These are phyloP conservation scores for Arctia plantaginis DNA, from an alignment of 2,888 invertebrate genomes.

Conservation along the genomic window DNA sequence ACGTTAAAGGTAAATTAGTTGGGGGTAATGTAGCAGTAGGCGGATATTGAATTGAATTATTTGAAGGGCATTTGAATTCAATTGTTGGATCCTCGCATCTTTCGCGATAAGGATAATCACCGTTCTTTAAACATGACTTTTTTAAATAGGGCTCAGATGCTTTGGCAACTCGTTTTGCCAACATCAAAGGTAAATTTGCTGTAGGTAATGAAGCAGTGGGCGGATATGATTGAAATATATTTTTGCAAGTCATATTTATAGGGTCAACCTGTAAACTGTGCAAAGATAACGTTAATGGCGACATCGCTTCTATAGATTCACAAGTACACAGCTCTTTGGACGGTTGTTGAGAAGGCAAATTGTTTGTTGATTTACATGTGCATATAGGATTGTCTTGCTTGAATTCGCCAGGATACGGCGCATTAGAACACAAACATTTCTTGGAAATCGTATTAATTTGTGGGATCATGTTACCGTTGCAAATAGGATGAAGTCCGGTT, in stretches of 20 bases:
- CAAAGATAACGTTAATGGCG: background rate
- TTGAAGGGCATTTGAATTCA: background rate
- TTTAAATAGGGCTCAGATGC: background rate
- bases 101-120: background rate
- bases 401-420: background rate
- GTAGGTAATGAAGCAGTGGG: background rate
- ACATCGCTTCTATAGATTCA: background rate
- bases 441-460: background rate
- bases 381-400: background rate
- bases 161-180: background rate
- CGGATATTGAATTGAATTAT: no score
- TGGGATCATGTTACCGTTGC: background rate
- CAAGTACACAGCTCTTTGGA: background rate
- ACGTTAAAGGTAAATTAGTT: background rate
- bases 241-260: background rate
- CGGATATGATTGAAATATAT: background rate
- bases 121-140: background rate
- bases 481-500: slow-evolving; percentile 10
- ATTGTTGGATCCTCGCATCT: background rate
- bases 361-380: background rate
- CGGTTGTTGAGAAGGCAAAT: background rate
- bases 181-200: background rate
- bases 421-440: background rate
- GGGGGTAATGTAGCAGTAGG: background rate
- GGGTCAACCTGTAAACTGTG: background rate